Evolutionary conservation across 2,113 vertebrate genomes (phyloP), one percentile per base, ranked within the genome.

Genomic region (Cynocephalus volans): DNA sequence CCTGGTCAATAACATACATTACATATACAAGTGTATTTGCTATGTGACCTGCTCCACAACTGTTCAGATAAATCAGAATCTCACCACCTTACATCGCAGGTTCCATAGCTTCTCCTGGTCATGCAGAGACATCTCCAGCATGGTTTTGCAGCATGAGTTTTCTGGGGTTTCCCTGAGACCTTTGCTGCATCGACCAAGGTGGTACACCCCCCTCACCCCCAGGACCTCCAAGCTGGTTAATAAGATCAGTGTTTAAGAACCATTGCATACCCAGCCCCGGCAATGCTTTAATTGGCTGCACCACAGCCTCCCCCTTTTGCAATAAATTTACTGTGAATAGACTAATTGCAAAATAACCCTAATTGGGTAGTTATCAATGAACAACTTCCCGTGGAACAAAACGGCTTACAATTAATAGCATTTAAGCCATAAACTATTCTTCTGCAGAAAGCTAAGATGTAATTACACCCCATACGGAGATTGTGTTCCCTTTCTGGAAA

Each of bases 321-420:
- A 98, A 93, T 98, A 99, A 98, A 99, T 99, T 98, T 98, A 97
- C 98, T 98, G 98, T 98, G 98, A 98, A 98, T 98, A 99, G 98
- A 98, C 98, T 99, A 99, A 99, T 99, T 99, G 98, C 98, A 98
- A 98, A 99, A 99, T 98, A 99, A 98, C 98, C 87, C 98, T 99
- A 99, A 99, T 98, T 99, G 98, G 98, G 97, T 98, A 98, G 98
- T 98, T 99, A 99, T 99, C 98, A 98, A 98, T 36, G 97, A 99
- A 98, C 98, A 98, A 98, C 98, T 98, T 98, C 98, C 98, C 90
- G 72, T 98, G 98, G 98, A 99, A 99, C 98, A 98, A 98, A 98
- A 98, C 95, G 97, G 97, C 97, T 98, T 98, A 98, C 98, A 98
- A 99, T 99, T 99, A 99, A 99, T 99, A 98, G 98, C 98, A 79